These are phyloP conservation scores for Gallinago nigripennis DNA, from an alignment of 2,797 vertebrate genomes.

Conservation along the genomic window DNA sequence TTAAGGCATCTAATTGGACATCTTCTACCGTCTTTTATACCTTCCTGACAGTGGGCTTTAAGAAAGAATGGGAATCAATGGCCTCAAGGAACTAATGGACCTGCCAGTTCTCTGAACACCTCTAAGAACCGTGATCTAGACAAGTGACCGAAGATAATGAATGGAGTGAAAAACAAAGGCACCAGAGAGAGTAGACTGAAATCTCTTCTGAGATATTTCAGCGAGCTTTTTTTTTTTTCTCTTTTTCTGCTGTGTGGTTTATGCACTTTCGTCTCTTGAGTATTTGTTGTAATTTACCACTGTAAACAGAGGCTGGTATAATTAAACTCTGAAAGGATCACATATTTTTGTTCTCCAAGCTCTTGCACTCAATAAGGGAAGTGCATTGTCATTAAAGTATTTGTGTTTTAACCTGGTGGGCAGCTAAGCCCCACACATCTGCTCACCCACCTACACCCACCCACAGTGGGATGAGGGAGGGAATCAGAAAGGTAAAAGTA, in stretches of 20 bases:
- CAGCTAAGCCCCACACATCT: rapidly evolving
- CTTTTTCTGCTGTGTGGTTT: not conserved
- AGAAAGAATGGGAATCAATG: slow-evolving; percentile 34
- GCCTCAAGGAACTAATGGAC: slow-evolving; percentile 29
- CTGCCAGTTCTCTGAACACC: slow-evolving; percentile 3
- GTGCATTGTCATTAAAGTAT: not conserved
- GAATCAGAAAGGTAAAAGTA: not conserved
- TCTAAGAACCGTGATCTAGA: slow-evolving; percentile 21
- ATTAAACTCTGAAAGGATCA: not conserved
- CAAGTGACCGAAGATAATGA: slow-evolving; percentile 29
- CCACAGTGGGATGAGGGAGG: not conserved
- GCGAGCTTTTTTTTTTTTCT: not conserved
- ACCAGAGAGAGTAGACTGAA: not conserved
- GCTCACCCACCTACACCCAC: not conserved
- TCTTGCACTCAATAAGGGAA: not conserved
- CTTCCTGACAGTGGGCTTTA: slow-evolving; percentile 7
- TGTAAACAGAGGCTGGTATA: not conserved
- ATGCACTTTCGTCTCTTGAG: not conserved
- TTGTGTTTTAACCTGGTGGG: not conserved
- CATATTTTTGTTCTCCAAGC: not conserved
- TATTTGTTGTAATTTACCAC: not conserved
- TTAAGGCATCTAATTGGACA: slow-evolving; percentile 15
- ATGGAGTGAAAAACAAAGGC: slow-evolving; percentile 4
- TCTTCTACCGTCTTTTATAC: slow-evolving; percentile 23
- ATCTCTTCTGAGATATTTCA: not conserved